Evolutionary conservation across 2,113 vertebrate species (phyloP).

Genomic region (Puntigrus tetrazona): DNA sequence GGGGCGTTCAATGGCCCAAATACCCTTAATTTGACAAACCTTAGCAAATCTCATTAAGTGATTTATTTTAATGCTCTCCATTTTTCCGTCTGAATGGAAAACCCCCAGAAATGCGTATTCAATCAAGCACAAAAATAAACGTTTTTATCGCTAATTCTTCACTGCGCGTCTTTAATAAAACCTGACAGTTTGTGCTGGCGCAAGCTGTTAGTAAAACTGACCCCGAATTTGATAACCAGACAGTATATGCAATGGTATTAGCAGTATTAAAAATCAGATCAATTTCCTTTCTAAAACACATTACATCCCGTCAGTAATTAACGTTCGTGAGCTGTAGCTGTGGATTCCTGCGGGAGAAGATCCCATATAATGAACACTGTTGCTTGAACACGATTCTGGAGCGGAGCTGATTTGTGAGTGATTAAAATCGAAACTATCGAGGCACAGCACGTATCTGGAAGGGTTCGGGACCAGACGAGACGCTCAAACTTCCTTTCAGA

Average conservation of each 20-base stretch:
- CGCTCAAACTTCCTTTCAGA: conserved; percentile 10
- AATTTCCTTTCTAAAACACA: background rate
- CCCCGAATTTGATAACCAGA: background rate
- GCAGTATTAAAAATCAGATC: background rate
- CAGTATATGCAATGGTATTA: background rate
- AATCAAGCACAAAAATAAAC: no score
- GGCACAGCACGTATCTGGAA: conserved; percentile 37
- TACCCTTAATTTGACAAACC: no score
- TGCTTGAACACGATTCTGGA: background rate
- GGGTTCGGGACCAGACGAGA: conserved; percentile 36
- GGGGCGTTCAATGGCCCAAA: no score
- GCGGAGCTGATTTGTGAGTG: background rate
- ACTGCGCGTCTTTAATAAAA: no score
- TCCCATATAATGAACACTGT: background rate
- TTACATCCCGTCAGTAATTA: background rate
- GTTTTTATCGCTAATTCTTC: no score
- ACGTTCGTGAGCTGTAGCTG: background rate
- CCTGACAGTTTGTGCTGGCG: no score
- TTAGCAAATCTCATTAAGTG: no score
- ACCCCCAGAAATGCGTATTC: no score
- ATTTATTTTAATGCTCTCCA: no score
- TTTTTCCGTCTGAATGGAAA: no score
- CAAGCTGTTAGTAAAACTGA: no score
- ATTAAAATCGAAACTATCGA: conserved; percentile 10
- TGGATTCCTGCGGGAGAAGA: background rate